phyloP scores from a whole-genome alignment of 2,797 vertebrate species.

The Hylomyscus alleni region DNA sequence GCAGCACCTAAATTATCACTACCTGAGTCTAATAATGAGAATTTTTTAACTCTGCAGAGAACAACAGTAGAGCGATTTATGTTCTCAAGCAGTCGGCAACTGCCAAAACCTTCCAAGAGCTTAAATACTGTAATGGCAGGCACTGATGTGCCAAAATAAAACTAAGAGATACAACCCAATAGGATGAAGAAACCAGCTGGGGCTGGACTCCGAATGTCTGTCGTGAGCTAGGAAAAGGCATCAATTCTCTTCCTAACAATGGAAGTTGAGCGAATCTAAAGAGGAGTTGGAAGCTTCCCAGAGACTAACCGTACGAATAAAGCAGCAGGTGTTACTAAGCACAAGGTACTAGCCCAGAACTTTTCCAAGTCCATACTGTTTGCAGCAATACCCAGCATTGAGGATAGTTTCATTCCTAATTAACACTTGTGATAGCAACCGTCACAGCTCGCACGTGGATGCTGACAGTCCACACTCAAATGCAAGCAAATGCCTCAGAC shows the following conservation, averaged over 20 bases:
- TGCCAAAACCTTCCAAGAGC: slow-evolving; percentile 60
- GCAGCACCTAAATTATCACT: slow-evolving; percentile 32
- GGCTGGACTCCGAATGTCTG: slow-evolving; percentile 10
- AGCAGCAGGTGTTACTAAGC: background rate
- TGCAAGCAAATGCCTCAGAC: slow-evolving; percentile 51
- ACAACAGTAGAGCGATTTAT: slow-evolving; percentile 32
- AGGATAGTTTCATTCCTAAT: background rate
- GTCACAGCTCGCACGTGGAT: background rate
- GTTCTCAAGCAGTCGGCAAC: slow-evolving; percentile 64
- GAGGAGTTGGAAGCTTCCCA: background rate
- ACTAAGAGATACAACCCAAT: slow-evolving; percentile 59
- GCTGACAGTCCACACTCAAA: slow-evolving; percentile 29
- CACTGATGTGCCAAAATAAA: slow-evolving; percentile 66
- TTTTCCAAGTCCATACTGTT: background rate
- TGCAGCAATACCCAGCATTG: background rate
- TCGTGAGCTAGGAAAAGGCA: slow-evolving; percentile 5
- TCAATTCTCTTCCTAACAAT: background rate
- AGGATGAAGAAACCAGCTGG: slow-evolving; percentile 58
- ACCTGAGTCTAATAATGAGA: background rate
- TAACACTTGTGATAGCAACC: background rate
- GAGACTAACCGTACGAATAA: background rate
- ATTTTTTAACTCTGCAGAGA: slow-evolving; percentile 28
- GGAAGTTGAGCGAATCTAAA: background rate
- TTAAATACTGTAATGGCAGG: slow-evolving; percentile 67
- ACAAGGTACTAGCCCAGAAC: background rate